These are phyloP conservation scores for Auanema freiburgensis DNA, from an alignment of 2,888 invertebrate genomes.

Conservation along the genomic window DNA sequence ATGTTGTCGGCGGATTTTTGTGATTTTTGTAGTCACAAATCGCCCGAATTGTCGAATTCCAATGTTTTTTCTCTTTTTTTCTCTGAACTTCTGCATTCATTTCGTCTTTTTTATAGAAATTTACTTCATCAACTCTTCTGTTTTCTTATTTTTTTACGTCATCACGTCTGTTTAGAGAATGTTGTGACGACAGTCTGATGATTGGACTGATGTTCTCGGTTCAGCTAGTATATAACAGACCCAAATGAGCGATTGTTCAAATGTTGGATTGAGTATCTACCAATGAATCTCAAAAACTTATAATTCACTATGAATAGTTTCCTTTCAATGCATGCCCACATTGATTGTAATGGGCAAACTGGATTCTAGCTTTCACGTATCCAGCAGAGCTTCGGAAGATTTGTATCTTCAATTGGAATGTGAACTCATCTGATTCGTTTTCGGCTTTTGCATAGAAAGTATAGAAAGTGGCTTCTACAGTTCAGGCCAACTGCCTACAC, in stretches of 20 bases:
- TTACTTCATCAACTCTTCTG: not conserved
- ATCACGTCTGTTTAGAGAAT: not conserved
- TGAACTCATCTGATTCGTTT: no score
- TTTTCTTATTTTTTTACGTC: constrained; percentile 2
- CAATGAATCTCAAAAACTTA: not conserved
- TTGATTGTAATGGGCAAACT: no score
- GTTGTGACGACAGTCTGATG: not conserved
- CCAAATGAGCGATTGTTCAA: not conserved
- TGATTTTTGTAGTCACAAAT: no score
- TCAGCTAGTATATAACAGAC: not conserved
- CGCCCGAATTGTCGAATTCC: not conserved
- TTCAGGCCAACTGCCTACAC: no score
- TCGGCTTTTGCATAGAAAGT: no score
- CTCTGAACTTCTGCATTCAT: not conserved
- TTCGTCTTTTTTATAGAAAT: not conserved
- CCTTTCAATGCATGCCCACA: not conserved
- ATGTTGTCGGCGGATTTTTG: no score
- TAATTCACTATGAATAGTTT: not conserved
- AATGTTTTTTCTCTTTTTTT: not conserved
- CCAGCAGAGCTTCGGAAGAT: no score
- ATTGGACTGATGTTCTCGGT: not conserved
- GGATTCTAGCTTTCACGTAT: no score
- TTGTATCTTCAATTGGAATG: no score
- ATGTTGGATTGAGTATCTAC: not conserved
- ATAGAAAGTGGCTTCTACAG: no score